A percentile compares a stretch with the other conserved stretches of the same genome.
Evolutionary conservation across 2,113 vertebrate genomes (phyloP).

Genomic region (Scophthalmus maximus): DNA sequence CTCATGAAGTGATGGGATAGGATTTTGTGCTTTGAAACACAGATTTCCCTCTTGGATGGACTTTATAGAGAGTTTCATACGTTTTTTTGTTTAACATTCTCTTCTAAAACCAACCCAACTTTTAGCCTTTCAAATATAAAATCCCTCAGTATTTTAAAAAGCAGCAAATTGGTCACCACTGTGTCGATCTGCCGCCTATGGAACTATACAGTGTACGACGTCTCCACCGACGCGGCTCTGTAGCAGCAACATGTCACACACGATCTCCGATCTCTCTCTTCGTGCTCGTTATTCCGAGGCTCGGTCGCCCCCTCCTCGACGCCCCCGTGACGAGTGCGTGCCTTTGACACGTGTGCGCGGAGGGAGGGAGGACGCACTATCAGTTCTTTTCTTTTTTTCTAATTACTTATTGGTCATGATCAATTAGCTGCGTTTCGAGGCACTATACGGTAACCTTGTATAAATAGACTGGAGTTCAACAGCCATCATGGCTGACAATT

Average conservation of each 20-base stretch:
- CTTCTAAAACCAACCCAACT: not conserved
- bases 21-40: not conserved
- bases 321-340: conserved; percentile 20
- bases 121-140: not conserved
- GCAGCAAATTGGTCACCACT: not conserved
- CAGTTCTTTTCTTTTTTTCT: conserved; percentile 76
- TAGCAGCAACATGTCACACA: conserved; percentile 11
- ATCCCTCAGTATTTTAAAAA: not conserved
- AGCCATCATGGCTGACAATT: conserved; percentile 96
- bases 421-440: conserved; percentile 92
- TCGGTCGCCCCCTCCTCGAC: not conserved
- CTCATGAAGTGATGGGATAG: not conserved
- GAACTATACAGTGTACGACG: too few species aligned
- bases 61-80: not conserved
- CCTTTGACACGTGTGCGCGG: conserved; percentile 61
- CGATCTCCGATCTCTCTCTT: conserved; percentile 18
- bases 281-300: conserved; percentile 17
- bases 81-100: not conserved
- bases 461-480: conserved; percentile 94
- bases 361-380: conserved; percentile 63
- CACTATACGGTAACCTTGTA: conserved; percentile 84
- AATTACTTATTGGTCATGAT: conserved; percentile 94
- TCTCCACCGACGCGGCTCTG: not conserved
- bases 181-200: not conserved
- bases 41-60: not conserved